A percentile compares a stretch with the other conserved stretches of the same genome.
Evolutionary conservation across 2,888 invertebrate genomes (phyloP).

Genomic region (Nymphalis urticae): DNA sequence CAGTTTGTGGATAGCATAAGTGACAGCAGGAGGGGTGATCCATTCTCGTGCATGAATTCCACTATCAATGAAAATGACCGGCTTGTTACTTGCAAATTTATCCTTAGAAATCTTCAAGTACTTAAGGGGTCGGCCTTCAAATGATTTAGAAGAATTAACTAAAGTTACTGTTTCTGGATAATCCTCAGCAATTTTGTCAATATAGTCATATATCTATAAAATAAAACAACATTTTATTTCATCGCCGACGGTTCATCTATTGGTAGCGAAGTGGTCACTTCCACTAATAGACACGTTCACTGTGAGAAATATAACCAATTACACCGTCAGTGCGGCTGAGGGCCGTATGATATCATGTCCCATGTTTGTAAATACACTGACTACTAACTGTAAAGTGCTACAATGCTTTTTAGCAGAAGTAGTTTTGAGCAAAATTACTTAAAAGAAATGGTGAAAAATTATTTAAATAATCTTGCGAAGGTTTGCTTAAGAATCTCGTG

Average conservation of each 20-base stretch:
- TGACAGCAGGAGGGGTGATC: conserved; percentile 85
- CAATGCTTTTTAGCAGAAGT: too few relatives aligned
- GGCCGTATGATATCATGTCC: too few relatives aligned
- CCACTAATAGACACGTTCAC: too few relatives aligned
- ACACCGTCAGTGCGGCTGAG: too few relatives aligned
- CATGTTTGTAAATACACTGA: too few relatives aligned
- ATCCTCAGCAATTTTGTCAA: conserved; percentile 62
- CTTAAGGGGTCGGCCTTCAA: conserved; percentile 79
- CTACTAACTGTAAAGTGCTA: too few relatives aligned
- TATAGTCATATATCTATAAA: conserved; percentile 70
- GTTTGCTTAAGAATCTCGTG: too few relatives aligned
- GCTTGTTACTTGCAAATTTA: conserved; percentile 69
- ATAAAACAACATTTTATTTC: not conserved
- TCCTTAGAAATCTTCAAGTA: conserved; percentile 83
- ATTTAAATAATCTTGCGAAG: too few relatives aligned
- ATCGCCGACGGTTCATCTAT: not conserved
- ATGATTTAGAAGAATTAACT: conserved; percentile 76
- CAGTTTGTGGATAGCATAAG: conserved; percentile 85
- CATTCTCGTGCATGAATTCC: conserved; percentile 86
- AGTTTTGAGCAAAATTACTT: too few relatives aligned
- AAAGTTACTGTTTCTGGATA: conserved; percentile 76
- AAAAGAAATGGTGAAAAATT: too few relatives aligned
- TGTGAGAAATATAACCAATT: too few relatives aligned
- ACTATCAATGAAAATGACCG: conserved; percentile 82
- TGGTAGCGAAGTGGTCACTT: too few relatives aligned